Percentiles rank a stretch among this genome's conserved stretches.
These are phyloP conservation scores for Chymomyza costata DNA, from an alignment of 1,140 invertebrate species.

Conservation along the genomic window DNA sequence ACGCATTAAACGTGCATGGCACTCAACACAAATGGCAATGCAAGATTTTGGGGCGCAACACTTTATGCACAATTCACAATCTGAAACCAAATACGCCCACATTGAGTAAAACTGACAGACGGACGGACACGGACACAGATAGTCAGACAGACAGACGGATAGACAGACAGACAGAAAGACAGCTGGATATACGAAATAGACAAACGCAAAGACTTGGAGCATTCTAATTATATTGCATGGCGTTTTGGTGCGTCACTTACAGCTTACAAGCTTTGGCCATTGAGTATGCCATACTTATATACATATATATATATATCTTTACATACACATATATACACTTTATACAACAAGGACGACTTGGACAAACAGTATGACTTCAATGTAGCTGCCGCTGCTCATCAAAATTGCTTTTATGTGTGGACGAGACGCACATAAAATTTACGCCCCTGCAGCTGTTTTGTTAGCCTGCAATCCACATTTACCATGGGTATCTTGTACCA, in stretches of 20 bases:
- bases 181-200: too few relatives aligned
- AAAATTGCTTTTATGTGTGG: conserved; percentile 70
- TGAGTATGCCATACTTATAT: too few relatives aligned
- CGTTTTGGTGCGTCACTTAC: conserved; percentile 56
- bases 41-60: conserved; percentile 36
- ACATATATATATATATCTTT: too few relatives aligned
- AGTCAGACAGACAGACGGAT: background rate
- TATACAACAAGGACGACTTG: too few relatives aligned
- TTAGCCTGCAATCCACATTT: too few relatives aligned
- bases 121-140: background rate
- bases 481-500: background rate
- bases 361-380: too few relatives aligned
- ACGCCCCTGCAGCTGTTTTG: conserved; percentile 36
- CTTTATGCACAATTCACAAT: conserved; percentile 16
- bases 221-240: conserved; percentile 66
- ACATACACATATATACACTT: too few relatives aligned
- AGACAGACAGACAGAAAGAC: background rate
- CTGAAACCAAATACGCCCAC: conserved; percentile 36
- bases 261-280: conserved; percentile 31
- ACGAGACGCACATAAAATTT: conserved; percentile 61
- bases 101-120: too few relatives aligned
- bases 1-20: background rate
- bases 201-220: too few relatives aligned
- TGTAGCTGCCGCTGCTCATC: conserved; percentile 47
- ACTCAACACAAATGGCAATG: conserved; percentile 39